Evolutionary conservation across 1,140 invertebrate genomes (phyloP).

Genomic region (Sinonovacula constricta): DNA sequence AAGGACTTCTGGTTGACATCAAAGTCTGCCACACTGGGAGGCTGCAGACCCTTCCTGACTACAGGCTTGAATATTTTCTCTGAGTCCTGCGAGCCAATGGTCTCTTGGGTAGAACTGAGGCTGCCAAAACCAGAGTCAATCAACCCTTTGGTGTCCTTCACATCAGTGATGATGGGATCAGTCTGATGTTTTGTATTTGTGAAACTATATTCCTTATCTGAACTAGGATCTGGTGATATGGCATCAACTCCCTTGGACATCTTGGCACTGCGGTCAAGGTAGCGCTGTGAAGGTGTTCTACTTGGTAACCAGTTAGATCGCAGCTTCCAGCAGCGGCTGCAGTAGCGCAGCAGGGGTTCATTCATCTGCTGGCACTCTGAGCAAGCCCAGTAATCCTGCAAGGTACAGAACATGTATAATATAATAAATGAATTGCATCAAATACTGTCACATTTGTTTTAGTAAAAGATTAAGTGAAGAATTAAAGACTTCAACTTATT

Average conservation of each 20-base stretch:
- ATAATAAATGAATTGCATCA: no score
- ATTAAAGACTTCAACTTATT: no score
- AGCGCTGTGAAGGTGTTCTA: neutral
- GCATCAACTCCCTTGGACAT: neutral
- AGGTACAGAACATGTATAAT: no score
- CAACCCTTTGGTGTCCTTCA: neutral
- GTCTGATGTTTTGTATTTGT: no score
- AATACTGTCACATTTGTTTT: no score
- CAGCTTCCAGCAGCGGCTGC: slow-evolving; percentile 63
- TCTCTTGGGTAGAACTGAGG: slow-evolving; percentile 9
- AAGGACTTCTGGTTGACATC: neutral
- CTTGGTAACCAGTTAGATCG: slow-evolving; percentile 64
- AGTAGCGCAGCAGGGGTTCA: slow-evolving; percentile 60
- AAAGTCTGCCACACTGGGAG: neutral
- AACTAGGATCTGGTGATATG: neutral
- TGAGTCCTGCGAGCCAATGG: neutral
- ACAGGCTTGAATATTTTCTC: neutral
- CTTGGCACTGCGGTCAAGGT: neutral
- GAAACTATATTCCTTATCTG: no score
- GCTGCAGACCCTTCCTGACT: neutral
- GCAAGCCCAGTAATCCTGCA: slow-evolving; percentile 68
- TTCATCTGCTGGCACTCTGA: slow-evolving; percentile 55
- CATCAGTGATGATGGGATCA: neutral
- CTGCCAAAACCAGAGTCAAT: slow-evolving; percentile 23
- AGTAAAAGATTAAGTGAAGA: no score